Base-by-base conservation (phyloP, 2,113 vertebrate genomes). In the Callithrix jacchus region DNA sequence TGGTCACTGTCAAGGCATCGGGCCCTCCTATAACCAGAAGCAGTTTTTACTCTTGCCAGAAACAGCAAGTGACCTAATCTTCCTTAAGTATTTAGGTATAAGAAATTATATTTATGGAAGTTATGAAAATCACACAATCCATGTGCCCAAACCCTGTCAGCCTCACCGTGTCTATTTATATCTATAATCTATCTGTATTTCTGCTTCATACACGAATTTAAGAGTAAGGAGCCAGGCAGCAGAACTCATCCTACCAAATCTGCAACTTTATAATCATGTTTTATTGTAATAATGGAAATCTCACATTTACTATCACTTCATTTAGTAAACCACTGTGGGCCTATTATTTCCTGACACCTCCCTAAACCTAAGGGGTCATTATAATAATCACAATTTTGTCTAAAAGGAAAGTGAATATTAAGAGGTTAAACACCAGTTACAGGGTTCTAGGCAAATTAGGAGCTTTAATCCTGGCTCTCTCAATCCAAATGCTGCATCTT, bases 401-500 rank as follows among this genome's bases (percentile, higher is more conserved):
- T 68, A 21, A 71, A 77, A 42, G 45, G 27, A 18, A 47, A 76
- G n/a, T 52, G 30, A 11, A 13, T 9, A 25, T 49, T 10, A 14
- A 7, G 8, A 0, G 13, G 32, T 23, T 54, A 81, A 90, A 61
- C 17, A 8, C 11, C 74, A 18, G 9, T 6, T 58, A 64, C 32
- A 45, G 45, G 35, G 49, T 11, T 40, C 32, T 21, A 23, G 58
- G 20, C n/a, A 35, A 54, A 16, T n/a, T 35, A 40, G 52, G 35
- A 4, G 3, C 45, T 45, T 27, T 35, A 11, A 14, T 20, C 21
- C 47, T 13, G 12, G 13, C 35, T 20, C 47, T 45, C 35, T 47
- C 1, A 45, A 21, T 32, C 7, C 1, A 2, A 10, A 18, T 18
- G 25, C 12, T 10, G 3, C 13, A 0, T 40, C 14, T 54, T n/a